These are phyloP conservation scores for Notolabrus celidotus DNA, from an alignment of 2,797 vertebrate species.

Conservation along the genomic window DNA sequence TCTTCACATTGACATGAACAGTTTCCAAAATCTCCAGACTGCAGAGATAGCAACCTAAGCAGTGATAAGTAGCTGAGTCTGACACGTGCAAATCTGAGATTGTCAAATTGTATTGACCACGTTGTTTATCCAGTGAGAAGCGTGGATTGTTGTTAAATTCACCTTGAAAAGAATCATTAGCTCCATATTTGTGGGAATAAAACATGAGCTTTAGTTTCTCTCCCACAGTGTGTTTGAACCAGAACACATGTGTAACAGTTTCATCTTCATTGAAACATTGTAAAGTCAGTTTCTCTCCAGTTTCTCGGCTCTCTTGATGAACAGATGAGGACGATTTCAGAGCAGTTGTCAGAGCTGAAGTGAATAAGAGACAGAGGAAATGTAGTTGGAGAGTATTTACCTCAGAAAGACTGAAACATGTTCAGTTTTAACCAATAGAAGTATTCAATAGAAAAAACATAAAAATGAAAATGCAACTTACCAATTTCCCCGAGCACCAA, in stretches of 20 bases:
- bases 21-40: background rate
- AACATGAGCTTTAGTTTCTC: constrained; percentile 7
- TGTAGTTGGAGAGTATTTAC: too few relatives aligned
- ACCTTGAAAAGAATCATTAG: background rate
- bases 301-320: background rate
- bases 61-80: constrained; percentile 54
- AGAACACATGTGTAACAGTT: background rate
- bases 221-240: constrained; percentile 41
- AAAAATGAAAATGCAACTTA: constrained; percentile 17
- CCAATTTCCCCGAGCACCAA: constrained; percentile 4
- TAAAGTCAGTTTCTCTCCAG: constrained; percentile 3
- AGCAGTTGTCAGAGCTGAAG: background rate
- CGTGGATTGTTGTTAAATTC: constrained; percentile 35
- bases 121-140: background rate
- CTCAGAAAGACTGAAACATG: too few relatives aligned
- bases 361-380: background rate
- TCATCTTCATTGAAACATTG: background rate
- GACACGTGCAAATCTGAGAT: constrained; percentile 43
- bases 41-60: constrained; percentile 4
- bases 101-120: constrained; percentile 13
- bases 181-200: background rate
- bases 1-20: background rate
- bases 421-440: too few relatives aligned
- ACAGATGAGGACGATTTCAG: background rate
- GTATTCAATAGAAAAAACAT: too few relatives aligned